Base-by-base conservation (phyloP, 2,113 vertebrate species). In the Puntigrus tetrazona region DNA sequence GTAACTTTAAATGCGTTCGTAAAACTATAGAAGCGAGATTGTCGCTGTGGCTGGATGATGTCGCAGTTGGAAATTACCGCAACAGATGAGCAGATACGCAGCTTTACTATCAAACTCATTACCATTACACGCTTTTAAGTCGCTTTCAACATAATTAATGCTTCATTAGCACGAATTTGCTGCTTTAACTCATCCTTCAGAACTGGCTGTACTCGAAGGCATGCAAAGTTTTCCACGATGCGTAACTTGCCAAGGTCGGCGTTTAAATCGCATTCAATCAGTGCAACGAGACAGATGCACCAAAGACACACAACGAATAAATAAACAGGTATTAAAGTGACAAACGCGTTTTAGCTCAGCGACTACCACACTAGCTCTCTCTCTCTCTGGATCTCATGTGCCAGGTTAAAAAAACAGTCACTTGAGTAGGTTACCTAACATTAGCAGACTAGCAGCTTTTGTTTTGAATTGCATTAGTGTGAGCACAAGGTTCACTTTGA, bases 31-130 rank as follows among this genome's bases (percentile, higher is more conserved):
- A 29, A 14, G 25, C 16, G 27, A 36, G 14, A 25, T 16, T 52
- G 8, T 31, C 9, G 61, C 18, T 25, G 29, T 10, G 59, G 16
- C 27, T 81, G 55, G 57, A 75, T 70, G 69, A 76, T 88, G 87
- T 88, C 87, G 84, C 87, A 88, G 81, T 83, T 81, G 72, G 61
- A 88, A 88, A 88, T 88, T 78, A 79, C 87, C 50, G 87, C 87
- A 86, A 83, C 80, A 70, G 45, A 82, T 57, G 82, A 88, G 59
- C 77, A 8, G 29, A 78, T 45, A 47, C 45, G 20, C 45, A 52
- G 79, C 45, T 52, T 9, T 82, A 14, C 29, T 25, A 70, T 52
- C 22, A 45, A 31, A 36, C 29, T n/a, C 50, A 36, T 34, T 70
- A 22, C 16, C 8, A 25, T 25, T 25, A 11, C 16, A 7, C 20